phyloP scores from a whole-genome alignment of 2,888 invertebrate species.

The Pherbina coryleti region DNA sequence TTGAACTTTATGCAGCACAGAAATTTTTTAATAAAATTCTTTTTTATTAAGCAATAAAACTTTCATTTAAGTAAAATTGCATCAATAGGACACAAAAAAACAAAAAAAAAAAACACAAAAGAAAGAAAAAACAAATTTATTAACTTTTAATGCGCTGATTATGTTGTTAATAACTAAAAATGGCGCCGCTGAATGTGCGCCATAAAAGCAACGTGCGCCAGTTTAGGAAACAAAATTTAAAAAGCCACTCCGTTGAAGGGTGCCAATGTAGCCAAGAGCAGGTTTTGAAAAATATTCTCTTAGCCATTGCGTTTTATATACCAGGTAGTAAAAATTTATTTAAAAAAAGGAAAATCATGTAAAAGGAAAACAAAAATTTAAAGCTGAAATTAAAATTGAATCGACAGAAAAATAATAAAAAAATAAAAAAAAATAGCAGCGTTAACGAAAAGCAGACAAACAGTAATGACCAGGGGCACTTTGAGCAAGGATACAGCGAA shows the following conservation, averaged over 20 bases:
- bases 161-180: conserved; percentile 9
- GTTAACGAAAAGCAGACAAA: background rate
- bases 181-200: background rate
- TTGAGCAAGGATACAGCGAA: background rate
- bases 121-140: background rate
- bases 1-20: too few relatives aligned
- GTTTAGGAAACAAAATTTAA: too few relatives aligned
- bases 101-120: too few relatives aligned
- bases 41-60: too few relatives aligned
- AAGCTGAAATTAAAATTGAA: background rate
- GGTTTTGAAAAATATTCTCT: background rate
- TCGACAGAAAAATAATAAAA: background rate
- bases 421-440: background rate
- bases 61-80: too few relatives aligned
- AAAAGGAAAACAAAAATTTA: background rate
- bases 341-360: background rate
- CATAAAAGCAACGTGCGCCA: background rate
- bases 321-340: background rate
- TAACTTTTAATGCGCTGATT: conserved; percentile 7
- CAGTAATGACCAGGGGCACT: too few relatives aligned
- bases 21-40: too few relatives aligned
- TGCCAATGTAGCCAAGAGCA: background rate
- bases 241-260: too few relatives aligned
- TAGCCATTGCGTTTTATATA: background rate
- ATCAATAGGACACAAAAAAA: too few relatives aligned